These are phyloP conservation scores for Rhincodon typus DNA, from an alignment of 2,797 vertebrate species.

Conservation along the genomic window DNA sequence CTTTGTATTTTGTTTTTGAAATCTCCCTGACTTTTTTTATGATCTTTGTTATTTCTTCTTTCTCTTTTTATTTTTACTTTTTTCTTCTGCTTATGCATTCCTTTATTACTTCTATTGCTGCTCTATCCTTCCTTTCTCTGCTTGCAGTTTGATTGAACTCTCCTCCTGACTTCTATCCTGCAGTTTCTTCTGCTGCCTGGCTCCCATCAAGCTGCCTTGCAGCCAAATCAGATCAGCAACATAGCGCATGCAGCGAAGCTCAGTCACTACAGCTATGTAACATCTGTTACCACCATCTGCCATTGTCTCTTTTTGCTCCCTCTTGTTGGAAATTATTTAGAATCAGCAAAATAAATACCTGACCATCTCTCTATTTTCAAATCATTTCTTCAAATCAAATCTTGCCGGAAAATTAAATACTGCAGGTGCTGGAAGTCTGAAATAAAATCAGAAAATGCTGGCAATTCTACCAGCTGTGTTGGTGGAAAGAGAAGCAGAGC, in stretches of 20 bases:
- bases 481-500: no score
- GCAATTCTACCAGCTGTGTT: no score
- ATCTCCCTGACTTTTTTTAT: background rate
- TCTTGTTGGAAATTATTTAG: background rate
- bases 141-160: background rate
- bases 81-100: background rate
- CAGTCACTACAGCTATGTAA: background rate
- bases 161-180: background rate
- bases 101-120: background rate
- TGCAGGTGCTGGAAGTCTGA: no score
- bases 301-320: background rate
- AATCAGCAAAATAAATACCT: background rate
- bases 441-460: no score
- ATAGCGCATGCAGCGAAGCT: background rate
- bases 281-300: conserved; percentile 26
- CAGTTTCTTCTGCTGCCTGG: background rate
- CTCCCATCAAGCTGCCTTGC: background rate
- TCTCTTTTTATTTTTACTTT: background rate
- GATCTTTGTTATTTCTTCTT: background rate
- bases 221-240: background rate
- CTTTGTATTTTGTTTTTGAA: background rate
- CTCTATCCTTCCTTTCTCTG: background rate
- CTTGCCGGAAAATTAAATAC: background rate
- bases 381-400: background rate
- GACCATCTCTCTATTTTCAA: background rate